Conservation (phyloP, 2,888 invertebrate genomes). For the Eudemis profundana region DNA sequence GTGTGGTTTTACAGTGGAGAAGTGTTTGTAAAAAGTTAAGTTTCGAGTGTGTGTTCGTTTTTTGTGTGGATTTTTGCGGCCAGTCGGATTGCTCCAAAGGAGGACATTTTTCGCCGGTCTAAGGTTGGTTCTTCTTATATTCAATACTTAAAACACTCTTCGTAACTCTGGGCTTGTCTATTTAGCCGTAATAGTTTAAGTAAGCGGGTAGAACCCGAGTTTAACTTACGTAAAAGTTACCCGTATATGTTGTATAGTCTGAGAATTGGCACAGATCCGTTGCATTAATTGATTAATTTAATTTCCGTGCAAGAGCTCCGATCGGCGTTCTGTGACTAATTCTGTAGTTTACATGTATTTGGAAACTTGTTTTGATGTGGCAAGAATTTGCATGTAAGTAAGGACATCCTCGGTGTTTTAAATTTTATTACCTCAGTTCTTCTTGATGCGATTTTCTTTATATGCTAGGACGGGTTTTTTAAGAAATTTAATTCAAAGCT, state of each 20-base stretch:
- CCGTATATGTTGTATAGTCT: conserved; percentile 1
- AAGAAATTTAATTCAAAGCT: not conserved
- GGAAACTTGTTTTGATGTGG: conserved; percentile 19
- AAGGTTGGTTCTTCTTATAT: conserved; percentile 50
- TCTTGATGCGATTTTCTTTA: not conserved
- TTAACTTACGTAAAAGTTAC: not conserved
- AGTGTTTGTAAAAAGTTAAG: conserved; percentile 46
- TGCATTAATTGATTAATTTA: conserved; percentile 34
- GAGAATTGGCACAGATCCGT: conserved; percentile 10
- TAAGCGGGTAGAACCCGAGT: conserved; percentile 6
- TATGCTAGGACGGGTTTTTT: not conserved
- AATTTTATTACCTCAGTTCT: not conserved
- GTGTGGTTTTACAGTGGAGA: conserved; percentile 44
- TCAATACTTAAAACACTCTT: conserved; percentile 28
- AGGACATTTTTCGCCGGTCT: conserved; percentile 51
- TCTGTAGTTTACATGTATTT: conserved; percentile 4
- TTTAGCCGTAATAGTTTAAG: not conserved
- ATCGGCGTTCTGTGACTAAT: not conserved
- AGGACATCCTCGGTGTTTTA: not conserved
- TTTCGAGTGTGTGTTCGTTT: conserved; percentile 48
- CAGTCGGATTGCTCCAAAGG: conserved; percentile 41
- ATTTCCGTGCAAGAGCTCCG: conserved; percentile 24
- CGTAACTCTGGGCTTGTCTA: not conserved
- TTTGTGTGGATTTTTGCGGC: conserved; percentile 40
- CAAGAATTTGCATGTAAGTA: conserved; percentile 11